A percentile compares a stretch with the other conserved stretches of the same genome.
phyloP scores from a whole-genome alignment of 2,888 invertebrate species.

The Hydrotaea cyrtoneurina region DNA sequence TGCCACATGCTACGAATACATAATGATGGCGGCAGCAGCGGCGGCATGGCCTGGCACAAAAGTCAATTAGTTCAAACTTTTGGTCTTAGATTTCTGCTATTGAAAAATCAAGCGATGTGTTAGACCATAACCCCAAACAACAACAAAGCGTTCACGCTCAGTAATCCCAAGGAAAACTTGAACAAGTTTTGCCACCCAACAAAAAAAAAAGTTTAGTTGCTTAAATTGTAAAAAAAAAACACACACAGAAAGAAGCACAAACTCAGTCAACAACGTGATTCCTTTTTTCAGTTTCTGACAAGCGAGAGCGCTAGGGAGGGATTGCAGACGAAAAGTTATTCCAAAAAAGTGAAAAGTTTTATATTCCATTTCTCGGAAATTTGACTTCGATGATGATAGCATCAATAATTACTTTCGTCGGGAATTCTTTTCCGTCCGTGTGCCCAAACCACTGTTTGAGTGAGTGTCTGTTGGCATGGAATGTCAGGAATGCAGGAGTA shows the following conservation, averaged over 20 bases:
- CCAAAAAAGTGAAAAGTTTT: slow-evolving; percentile 30
- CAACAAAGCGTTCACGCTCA: too few relatives aligned
- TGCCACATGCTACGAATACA: slow-evolving; percentile 8
- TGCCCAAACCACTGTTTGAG: neutral
- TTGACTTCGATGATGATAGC: slow-evolving; percentile 54
- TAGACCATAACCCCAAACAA: neutral
- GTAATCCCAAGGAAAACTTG: neutral
- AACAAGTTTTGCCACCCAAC: neutral
- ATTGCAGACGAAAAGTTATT: slow-evolving; percentile 23
- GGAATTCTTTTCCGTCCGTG: neutral
- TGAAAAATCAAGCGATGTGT: neutral
- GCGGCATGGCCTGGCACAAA: neutral
- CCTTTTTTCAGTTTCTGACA: too few relatives aligned
- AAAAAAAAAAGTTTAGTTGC: slow-evolving; percentile 2
- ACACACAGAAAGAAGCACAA: too few relatives aligned
- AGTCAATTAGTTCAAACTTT: slow-evolving; percentile 19
- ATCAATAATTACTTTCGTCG: slow-evolving; percentile 56
- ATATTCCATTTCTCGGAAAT: slow-evolving; percentile 31
- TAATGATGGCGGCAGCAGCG: neutral
- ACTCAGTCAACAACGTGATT: neutral
- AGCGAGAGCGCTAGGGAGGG: too few relatives aligned
- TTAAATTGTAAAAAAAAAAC: neutral
- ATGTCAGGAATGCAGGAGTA: neutral
- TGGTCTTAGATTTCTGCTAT: neutral
- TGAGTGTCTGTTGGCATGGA: neutral